A percentile compares a stretch with the other conserved stretches of the same genome.
These are phyloP conservation scores for Neosilurus hyrtlii DNA, from an alignment of 2,797 vertebrate genomes.

Conservation along the genomic window DNA sequence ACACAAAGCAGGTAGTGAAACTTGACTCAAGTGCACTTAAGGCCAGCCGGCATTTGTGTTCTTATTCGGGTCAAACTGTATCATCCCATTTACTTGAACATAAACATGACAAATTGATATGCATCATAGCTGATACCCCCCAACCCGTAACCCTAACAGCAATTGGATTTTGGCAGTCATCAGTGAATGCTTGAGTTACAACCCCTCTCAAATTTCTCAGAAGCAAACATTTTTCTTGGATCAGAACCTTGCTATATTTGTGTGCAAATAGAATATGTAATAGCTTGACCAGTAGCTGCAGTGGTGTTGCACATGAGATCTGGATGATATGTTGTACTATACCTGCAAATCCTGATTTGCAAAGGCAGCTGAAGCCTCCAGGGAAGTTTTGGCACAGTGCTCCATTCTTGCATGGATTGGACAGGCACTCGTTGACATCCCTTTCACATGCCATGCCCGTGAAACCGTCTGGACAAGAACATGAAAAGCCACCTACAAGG, in stretches of 20 bases:
- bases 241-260: conserved; percentile 44
- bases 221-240: conserved; percentile 74
- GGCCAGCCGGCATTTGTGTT: conserved; percentile 52
- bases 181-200: conserved; percentile 61
- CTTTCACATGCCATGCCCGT: conserved; percentile 94
- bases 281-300: conserved; percentile 39
- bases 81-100: conserved; percentile 72
- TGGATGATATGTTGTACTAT: conserved; percentile 56
- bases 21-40: conserved; percentile 57
- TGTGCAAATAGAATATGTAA: conserved; percentile 35
- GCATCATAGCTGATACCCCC: conserved; percentile 68
- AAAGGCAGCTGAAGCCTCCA: conserved; percentile 90
- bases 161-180: conserved; percentile 65
- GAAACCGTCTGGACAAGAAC: conserved; percentile 92
- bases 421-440: conserved; percentile 94
- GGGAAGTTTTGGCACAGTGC: conserved; percentile 92
- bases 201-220: conserved; percentile 67
- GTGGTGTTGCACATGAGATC: conserved; percentile 51
- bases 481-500: conserved; percentile 93
- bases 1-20: conserved; percentile 56
- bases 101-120: conserved; percentile 72
- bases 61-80: conserved; percentile 61
- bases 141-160: conserved; percentile 63
- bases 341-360: conserved; percentile 96
- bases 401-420: conserved; percentile 85